Percentiles rank a stretch among this genome's conserved stretches.
phyloP scores from a whole-genome alignment of 2,888 invertebrate species.

The Dynastes tityus region DNA sequence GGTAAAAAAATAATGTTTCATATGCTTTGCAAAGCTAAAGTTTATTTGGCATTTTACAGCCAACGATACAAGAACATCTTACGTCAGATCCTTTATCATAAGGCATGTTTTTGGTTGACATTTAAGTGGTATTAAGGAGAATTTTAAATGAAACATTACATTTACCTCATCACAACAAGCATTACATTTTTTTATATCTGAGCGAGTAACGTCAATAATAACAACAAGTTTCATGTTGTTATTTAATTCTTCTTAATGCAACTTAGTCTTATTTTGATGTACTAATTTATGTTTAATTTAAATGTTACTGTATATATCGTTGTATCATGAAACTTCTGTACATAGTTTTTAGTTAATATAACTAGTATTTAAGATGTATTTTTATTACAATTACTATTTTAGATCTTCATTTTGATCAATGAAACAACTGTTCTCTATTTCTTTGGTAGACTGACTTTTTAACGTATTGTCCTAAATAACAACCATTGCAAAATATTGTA shows the following conservation, averaged over 20 bases:
- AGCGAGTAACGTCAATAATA: no score
- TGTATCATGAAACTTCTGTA: slow-evolving; percentile 40
- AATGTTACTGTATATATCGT: slow-evolving; percentile 48
- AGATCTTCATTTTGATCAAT: slow-evolving; percentile 15
- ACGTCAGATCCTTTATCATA: slow-evolving; percentile 54
- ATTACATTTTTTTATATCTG: no score
- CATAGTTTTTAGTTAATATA: slow-evolving; percentile 41
- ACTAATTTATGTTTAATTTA: slow-evolving; percentile 47
- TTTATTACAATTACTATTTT: slow-evolving; percentile 23
- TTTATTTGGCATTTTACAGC: slow-evolving; percentile 49
- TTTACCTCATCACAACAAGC: no score
- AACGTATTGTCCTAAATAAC: not conserved
- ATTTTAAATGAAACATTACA: not conserved
- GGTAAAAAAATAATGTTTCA: slow-evolving; percentile 59
- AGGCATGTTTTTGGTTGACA: slow-evolving; percentile 23
- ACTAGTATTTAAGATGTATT: slow-evolving; percentile 34
- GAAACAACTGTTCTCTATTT: slow-evolving; percentile 4
- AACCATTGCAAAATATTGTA: slow-evolving; percentile 38
- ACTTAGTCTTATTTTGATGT: slow-evolving; percentile 18
- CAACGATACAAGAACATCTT: slow-evolving; percentile 53
- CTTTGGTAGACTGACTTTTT: slow-evolving; percentile 40
- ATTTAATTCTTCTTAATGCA: slow-evolving; percentile 20
- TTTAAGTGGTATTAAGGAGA: slow-evolving; percentile 25
- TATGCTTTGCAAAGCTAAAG: not conserved
- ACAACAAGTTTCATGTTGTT: not conserved